A percentile compares a stretch with the other conserved stretches of the same genome.
These are phyloP conservation scores for Aix galericulata DNA, from an alignment of 2,113 vertebrate genomes.

Conservation along the genomic window DNA sequence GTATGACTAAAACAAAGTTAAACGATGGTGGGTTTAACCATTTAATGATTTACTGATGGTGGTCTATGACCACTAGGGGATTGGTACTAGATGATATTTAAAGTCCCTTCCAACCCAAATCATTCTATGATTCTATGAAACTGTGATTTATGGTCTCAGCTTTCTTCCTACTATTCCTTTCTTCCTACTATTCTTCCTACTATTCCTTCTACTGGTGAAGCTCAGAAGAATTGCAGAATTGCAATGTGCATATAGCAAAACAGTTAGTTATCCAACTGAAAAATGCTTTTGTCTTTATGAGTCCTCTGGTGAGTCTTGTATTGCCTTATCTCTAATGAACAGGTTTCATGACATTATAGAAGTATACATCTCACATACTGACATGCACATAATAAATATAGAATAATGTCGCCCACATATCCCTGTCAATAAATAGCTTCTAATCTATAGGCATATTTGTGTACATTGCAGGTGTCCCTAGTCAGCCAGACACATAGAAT, in stretches of 20 bases:
- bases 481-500: not conserved
- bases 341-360: not conserved
- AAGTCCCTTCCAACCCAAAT: not conserved
- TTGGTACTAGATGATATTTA: not conserved
- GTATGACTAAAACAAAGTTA: not conserved
- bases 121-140: not conserved
- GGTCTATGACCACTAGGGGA: not conserved
- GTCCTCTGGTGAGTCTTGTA: not conserved
- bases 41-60: not conserved
- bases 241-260: not conserved
- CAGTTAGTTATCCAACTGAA: not conserved
- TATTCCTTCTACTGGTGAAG: too few species aligned
- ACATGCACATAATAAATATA: fast-evolving
- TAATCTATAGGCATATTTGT: not conserved
- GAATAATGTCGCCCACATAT: not conserved
- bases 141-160: not conserved
- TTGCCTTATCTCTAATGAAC: not conserved
- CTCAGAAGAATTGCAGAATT: not conserved
- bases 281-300: not conserved
- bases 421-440: not conserved
- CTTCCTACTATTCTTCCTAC: too few species aligned
- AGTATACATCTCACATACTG: not conserved
- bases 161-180: too few species aligned
- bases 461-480: not conserved
- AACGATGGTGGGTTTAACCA: not conserved